Evolutionary conservation across 2,888 invertebrate species (phyloP).

Genomic region (Euproctis similis): DNA sequence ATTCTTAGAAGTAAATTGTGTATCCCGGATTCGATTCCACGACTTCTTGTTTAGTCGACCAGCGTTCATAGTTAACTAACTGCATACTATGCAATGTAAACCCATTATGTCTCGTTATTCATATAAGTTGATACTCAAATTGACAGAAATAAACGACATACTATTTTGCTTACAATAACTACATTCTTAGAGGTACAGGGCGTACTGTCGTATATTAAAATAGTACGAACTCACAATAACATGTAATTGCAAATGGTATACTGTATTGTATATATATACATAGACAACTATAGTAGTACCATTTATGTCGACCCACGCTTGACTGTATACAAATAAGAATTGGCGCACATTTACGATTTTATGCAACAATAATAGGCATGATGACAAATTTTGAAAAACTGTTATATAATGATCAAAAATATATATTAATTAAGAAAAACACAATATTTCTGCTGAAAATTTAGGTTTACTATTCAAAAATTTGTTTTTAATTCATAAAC

Average conservation of each 20-base stretch:
- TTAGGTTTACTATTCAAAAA: no score
- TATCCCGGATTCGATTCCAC: no score
- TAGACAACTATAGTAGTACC: conserved; percentile 53
- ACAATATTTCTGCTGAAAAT: no score
- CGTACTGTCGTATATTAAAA: conserved; percentile 51
- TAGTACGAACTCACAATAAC: conserved; percentile 71
- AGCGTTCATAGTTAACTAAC: no score
- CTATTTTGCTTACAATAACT: conserved; percentile 70
- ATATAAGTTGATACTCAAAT: conserved; percentile 42
- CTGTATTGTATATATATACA: conserved; percentile 53
- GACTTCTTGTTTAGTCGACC: no score
- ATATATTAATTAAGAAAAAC: no score
- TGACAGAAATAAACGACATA: conserved; percentile 56
- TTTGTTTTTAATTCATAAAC: no score
- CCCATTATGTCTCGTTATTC: conserved; percentile 31
- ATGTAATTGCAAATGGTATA: conserved; percentile 75
- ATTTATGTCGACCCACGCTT: conserved; percentile 64
- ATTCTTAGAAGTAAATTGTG: no score
- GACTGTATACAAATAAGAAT: conserved; percentile 14
- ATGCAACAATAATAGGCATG: no score
- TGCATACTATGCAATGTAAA: conserved; percentile 17
- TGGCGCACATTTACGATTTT: conserved; percentile 9
- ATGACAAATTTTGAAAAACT: no score
- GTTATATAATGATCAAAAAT: no score
- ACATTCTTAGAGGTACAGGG: conserved; percentile 48